These are phyloP conservation scores for Artibeus lituratus DNA, from an alignment of 2,797 vertebrate species.

Conservation along the genomic window DNA sequence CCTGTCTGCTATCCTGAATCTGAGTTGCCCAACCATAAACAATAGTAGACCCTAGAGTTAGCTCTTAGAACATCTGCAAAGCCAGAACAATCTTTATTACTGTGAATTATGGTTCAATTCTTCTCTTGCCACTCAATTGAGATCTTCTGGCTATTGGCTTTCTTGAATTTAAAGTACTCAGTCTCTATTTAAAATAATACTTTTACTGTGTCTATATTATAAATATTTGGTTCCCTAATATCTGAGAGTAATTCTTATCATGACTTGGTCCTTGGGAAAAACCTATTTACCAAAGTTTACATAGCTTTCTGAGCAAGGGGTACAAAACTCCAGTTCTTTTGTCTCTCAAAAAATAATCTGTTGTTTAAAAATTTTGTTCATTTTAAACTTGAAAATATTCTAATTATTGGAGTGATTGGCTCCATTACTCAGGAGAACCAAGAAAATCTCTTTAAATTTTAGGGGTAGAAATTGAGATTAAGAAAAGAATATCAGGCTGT, in stretches of 20 bases:
- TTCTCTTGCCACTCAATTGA: not conserved
- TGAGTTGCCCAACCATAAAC: not conserved
- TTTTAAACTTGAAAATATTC: not conserved
- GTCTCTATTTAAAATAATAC: not conserved
- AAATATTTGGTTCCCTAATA: not conserved
- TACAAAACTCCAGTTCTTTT: not conserved
- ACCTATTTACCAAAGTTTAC: not conserved
- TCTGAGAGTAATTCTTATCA: not conserved
- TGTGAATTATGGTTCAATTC: not conserved
- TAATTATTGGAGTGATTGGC: not conserved
- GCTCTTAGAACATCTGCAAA: not conserved
- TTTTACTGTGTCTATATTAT: not conserved
- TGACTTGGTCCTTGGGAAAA: not conserved
- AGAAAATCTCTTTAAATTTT: not conserved
- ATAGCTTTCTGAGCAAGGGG: not conserved
- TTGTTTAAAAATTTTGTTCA: too few relatives aligned
- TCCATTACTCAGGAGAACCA: rapidly evolving
- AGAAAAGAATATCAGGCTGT: not conserved
- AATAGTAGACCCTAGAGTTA: not conserved
- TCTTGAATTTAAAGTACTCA: not conserved
- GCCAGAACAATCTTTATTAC: not conserved
- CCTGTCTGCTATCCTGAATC: not conserved
- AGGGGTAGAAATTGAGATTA: not conserved
- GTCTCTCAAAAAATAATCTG: not conserved
- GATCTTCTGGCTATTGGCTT: not conserved